phyloP scores from a whole-genome alignment of 2,113 vertebrate species.

The Misgurnus mizolepis region DNA sequence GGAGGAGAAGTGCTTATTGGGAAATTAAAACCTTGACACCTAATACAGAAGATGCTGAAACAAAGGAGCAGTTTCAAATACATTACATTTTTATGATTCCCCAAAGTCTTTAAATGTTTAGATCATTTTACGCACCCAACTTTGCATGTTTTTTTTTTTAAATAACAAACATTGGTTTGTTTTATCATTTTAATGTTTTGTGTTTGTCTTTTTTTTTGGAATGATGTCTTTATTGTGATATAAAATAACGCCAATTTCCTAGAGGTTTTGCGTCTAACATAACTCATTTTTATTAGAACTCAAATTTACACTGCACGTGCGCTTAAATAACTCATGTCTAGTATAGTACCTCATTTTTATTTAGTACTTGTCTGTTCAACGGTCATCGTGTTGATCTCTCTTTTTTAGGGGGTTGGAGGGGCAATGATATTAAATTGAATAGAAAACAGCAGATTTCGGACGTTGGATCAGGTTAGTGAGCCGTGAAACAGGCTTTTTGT shows the following conservation, averaged over 20 bases:
- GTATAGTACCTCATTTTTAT: slow-evolving; percentile 21
- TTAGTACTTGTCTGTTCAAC: slow-evolving; percentile 44
- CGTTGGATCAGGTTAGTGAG: slow-evolving; percentile 70
- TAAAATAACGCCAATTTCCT: slow-evolving; percentile 5
- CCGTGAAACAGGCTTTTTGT: slow-evolving; percentile 79
- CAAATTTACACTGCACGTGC: neutral
- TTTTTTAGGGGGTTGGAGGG: neutral
- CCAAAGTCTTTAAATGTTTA: neutral
- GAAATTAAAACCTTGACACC: too few species aligned
- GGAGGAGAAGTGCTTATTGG: too few species aligned
- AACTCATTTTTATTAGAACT: slow-evolving; percentile 10
- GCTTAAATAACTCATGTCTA: slow-evolving; percentile 3
- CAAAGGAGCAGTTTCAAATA: neutral
- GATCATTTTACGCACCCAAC: neutral
- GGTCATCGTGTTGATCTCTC: slow-evolving; percentile 43
- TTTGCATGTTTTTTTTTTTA: neutral
- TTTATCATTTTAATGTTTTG: too few species aligned
- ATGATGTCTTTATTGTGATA: neutral
- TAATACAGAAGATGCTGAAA: neutral
- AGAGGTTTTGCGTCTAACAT: too few species aligned
- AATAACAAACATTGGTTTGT: neutral
- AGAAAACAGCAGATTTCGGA: slow-evolving; percentile 66
- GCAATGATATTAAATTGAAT: slow-evolving; percentile 50
- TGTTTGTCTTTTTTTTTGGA: neutral
- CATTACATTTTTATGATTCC: neutral